These are phyloP conservation scores for Catamblyrhynchus diadema DNA, from an alignment of 2,797 vertebrate species.

Conservation along the genomic window DNA sequence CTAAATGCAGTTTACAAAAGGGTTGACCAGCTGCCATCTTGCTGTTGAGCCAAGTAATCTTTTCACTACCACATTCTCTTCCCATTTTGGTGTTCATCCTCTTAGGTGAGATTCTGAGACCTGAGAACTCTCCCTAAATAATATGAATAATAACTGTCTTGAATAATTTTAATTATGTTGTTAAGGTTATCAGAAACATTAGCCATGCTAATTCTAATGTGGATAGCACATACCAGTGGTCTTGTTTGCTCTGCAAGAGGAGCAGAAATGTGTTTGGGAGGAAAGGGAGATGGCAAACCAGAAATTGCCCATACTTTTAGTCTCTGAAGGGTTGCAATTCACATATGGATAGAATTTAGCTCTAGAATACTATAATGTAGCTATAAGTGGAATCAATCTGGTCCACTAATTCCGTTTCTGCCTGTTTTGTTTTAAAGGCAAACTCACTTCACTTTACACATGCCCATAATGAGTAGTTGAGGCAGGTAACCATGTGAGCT, in stretches of 20 bases:
- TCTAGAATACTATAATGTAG: not conserved
- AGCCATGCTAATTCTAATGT: not conserved
- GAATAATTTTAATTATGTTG: not conserved
- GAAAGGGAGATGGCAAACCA: not conserved
- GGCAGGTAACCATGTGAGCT: not conserved
- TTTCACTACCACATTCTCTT: not conserved
- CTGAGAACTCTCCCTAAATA: not conserved
- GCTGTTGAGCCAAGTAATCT: not conserved
- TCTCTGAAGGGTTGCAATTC: not conserved
- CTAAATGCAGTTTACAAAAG: not conserved
- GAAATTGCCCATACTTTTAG: not conserved
- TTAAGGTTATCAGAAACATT: not conserved
- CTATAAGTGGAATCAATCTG: conserved; percentile 7
- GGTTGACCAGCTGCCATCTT: not conserved
- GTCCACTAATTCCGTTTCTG: not conserved
- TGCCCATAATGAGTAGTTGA: not conserved
- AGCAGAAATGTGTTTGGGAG: not conserved
- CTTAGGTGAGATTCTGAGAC: not conserved
- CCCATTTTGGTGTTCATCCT: not conserved
- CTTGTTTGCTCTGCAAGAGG: not conserved
- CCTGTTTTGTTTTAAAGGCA: conserved; percentile 19
- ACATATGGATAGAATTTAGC: conserved; percentile 47
- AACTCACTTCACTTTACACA: not conserved
- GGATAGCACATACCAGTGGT: not conserved
- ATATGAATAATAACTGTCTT: not conserved